A percentile compares a stretch with the other conserved stretches of the same genome.
These are phyloP conservation scores for Cheilosia impressa DNA, from an alignment of 2,888 invertebrate species.

Conservation along the genomic window DNA sequence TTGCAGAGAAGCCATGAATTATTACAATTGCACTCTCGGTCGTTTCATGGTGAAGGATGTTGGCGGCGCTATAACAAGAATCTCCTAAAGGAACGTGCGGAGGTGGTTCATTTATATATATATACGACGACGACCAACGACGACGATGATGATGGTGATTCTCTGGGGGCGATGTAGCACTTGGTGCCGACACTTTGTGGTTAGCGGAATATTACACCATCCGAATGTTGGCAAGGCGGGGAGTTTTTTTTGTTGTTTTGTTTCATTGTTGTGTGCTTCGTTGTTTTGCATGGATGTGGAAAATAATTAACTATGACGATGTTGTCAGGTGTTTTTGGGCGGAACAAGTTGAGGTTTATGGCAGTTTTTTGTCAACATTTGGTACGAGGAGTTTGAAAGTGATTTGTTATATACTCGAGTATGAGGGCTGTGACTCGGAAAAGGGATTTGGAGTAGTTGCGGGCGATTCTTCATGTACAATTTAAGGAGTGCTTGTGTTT, in stretches of 20 bases:
- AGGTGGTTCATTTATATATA: not conserved
- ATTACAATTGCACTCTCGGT: constrained; percentile 71
- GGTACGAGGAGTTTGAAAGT: constrained; percentile 19
- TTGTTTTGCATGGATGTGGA: constrained; percentile 41
- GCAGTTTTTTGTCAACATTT: constrained; percentile 20
- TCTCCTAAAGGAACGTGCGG: constrained; percentile 1
- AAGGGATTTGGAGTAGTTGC: constrained; percentile 13
- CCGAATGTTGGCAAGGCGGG: constrained; percentile 12
- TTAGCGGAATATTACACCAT: constrained; percentile 57
- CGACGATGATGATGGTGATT: constrained; percentile 46
- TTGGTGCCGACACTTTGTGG: constrained; percentile 74
- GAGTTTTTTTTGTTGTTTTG: constrained; percentile 19
- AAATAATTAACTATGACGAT: constrained; percentile 74
- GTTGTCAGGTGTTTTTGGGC: constrained; percentile 72
- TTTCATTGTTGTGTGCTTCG: not conserved
- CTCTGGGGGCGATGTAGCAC: constrained; percentile 67
- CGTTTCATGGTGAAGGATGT: constrained; percentile 51
- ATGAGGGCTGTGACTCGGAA: constrained; percentile 15
- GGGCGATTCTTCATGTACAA: too few relatives aligned
- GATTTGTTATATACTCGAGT: constrained; percentile 30
- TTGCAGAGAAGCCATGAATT: constrained; percentile 73
- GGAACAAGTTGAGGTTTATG: constrained; percentile 70
- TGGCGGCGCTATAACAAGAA: constrained; percentile 49
- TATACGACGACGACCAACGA: not conserved
- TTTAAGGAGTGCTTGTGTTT: too few relatives aligned